Percentiles rank a stretch among this genome's conserved stretches.
phyloP scores from a whole-genome alignment of 1,140 invertebrate species.

The Chrysomallon squamiferum region DNA sequence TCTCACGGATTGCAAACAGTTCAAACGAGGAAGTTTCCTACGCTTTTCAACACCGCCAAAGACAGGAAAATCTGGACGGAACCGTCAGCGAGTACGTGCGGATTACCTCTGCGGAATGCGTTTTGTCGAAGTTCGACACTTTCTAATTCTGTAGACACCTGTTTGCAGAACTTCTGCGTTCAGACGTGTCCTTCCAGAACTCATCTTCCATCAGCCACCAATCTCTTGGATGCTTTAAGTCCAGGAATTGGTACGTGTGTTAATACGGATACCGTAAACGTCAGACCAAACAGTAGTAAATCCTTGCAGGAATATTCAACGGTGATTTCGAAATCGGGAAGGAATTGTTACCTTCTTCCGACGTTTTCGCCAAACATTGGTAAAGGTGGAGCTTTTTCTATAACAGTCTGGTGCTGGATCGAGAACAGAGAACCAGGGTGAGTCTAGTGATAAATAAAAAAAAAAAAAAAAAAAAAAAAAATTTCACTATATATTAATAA shows the following conservation, averaged over 20 bases:
- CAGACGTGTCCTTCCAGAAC: slow-evolving; percentile 48
- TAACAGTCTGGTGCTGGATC: slow-evolving; percentile 55
- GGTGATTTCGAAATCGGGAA: slow-evolving; percentile 29
- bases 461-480: neutral
- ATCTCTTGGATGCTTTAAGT: slow-evolving; percentile 29
- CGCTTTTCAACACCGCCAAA: slow-evolving; percentile 49
- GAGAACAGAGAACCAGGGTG: slow-evolving; percentile 39
- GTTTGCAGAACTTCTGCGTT: slow-evolving; percentile 49
- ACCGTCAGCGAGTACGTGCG: slow-evolving; percentile 54
- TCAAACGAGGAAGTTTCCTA: slow-evolving; percentile 34
- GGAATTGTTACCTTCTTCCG: slow-evolving; percentile 45
- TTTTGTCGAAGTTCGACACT: slow-evolving; percentile 52
- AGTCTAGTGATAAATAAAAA: neutral
- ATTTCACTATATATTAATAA: neutral
- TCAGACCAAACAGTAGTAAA: slow-evolving; percentile 30
- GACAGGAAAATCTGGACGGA: slow-evolving; percentile 37
- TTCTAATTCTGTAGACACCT: slow-evolving; percentile 35
- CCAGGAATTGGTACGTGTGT: slow-evolving; percentile 42
- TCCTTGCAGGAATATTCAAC: slow-evolving; percentile 27
- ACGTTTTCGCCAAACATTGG: slow-evolving; percentile 26
- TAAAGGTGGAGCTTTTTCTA: slow-evolving; percentile 42
- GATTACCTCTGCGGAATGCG: slow-evolving; percentile 42
- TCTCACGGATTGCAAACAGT: neutral
- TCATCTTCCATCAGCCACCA: neutral
- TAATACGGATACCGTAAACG: slow-evolving; percentile 48